Conservation (phyloP, 1,140 invertebrate species). For the Drosophila aff. region DNA sequence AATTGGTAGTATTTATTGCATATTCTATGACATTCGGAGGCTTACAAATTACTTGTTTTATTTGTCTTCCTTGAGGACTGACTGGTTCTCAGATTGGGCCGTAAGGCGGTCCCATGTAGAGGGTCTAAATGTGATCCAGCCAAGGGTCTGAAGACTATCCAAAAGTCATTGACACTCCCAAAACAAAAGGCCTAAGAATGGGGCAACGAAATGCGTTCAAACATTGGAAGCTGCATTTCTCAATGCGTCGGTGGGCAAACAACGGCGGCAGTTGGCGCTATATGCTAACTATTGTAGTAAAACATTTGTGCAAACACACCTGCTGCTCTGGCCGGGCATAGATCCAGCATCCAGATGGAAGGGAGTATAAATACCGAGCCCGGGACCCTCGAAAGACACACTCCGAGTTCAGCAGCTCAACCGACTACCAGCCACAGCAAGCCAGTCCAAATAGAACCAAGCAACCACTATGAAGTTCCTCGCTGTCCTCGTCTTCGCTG, state of each 20-base stretch:
- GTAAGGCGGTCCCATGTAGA: background rate
- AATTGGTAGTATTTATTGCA: slow-evolving; percentile 7
- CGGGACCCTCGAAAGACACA: slow-evolving; percentile 43
- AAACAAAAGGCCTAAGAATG: slow-evolving; percentile 1
- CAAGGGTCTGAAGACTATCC: background rate
- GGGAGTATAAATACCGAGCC: slow-evolving; percentile 59
- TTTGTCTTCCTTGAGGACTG: slow-evolving; percentile 2
- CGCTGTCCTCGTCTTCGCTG: slow-evolving; percentile 40
- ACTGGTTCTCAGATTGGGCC: background rate
- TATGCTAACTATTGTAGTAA: slow-evolving; percentile 10
- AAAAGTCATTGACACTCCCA: slow-evolving; percentile 34
- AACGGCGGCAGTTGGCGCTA: slow-evolving; percentile 9
- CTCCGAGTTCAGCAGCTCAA: slow-evolving; percentile 48
- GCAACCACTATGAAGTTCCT: slow-evolving; percentile 61
- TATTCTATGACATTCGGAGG: background rate
- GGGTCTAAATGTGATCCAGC: background rate
- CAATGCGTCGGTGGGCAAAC: slow-evolving; percentile 43
- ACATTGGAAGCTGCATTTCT: slow-evolving; percentile 56
- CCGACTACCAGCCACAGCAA: slow-evolving; percentile 18
- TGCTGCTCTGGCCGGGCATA: background rate
- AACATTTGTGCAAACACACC: slow-evolving; percentile 67
- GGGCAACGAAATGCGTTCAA: slow-evolving; percentile 21
- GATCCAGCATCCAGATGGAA: background rate
- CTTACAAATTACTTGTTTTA: background rate
- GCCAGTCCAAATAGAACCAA: slow-evolving; percentile 3